Conservation (phyloP, 2,797 vertebrate genomes). For the Meriones psammophilus region DNA sequence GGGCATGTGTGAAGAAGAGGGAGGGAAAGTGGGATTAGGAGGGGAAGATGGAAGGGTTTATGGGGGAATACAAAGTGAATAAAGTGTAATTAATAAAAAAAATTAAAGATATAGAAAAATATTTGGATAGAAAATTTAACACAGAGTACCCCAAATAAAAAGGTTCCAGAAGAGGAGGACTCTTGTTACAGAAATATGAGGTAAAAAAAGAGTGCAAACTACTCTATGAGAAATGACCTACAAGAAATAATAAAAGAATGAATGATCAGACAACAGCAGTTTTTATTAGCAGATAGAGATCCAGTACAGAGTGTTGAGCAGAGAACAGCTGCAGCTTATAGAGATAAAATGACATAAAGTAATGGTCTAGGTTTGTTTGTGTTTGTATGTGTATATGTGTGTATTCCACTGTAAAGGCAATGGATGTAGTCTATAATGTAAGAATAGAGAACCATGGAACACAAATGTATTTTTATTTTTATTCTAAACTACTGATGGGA, state of each 20-base stretch:
- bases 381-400: background rate
- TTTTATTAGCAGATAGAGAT: constrained; percentile 5
- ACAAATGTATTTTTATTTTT: background rate
- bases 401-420: background rate
- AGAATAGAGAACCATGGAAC: background rate
- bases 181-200: background rate
- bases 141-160: background rate
- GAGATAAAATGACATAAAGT: background rate
- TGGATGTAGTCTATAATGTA: background rate
- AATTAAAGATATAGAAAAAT: background rate
- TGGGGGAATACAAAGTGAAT: no score
- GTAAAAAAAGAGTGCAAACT: background rate
- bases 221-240: background rate
- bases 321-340: background rate
- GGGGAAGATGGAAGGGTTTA: no score
- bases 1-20: no score
- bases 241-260: background rate
- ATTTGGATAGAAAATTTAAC: background rate
- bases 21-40: no score
- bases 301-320: background rate
- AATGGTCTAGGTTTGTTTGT: background rate
- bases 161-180: background rate
- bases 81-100: no score
- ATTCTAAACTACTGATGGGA: background rate
- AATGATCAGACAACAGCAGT: background rate